Conservation (phyloP, 2,113 vertebrate genomes). For the Chionodraco myersi region DNA sequence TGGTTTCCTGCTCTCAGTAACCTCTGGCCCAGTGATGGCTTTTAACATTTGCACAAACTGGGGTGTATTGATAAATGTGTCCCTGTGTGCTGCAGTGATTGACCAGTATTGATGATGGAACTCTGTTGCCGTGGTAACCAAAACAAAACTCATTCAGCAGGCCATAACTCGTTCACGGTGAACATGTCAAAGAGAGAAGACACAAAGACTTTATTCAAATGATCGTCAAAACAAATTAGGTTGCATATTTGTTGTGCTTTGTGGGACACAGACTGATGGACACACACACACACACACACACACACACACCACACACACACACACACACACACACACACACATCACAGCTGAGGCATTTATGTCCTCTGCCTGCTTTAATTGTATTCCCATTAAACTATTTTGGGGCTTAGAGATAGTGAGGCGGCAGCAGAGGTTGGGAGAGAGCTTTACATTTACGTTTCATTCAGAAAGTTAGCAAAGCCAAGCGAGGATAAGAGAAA, state of each 20-base stretch:
- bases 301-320: too few relatives aligned
- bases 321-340: slow-evolving; percentile 9
- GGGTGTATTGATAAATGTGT: slow-evolving; percentile 62
- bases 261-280: not conserved
- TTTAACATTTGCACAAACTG: slow-evolving; percentile 37
- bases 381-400: slow-evolving; percentile 67
- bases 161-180: not conserved
- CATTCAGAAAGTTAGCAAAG: slow-evolving; percentile 16
- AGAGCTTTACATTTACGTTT: slow-evolving; percentile 12
- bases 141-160: slow-evolving; percentile 52
- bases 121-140: slow-evolving; percentile 59
- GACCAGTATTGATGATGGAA: slow-evolving; percentile 67
- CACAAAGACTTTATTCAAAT: slow-evolving; percentile 15
- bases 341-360: too few relatives aligned
- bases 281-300: not conserved
- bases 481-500: slow-evolving; percentile 17
- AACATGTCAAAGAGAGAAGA: slow-evolving; percentile 15
- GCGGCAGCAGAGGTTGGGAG: not conserved
- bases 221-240: not conserved
- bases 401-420: slow-evolving; percentile 43
- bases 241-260: not conserved
- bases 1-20: slow-evolving; percentile 12
- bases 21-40: slow-evolving; percentile 32
- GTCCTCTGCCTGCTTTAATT: too few relatives aligned
- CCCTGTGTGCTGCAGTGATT: slow-evolving; percentile 44